Conservation (phyloP, 2,888 invertebrate species). For the Calliopum simillimum region DNA sequence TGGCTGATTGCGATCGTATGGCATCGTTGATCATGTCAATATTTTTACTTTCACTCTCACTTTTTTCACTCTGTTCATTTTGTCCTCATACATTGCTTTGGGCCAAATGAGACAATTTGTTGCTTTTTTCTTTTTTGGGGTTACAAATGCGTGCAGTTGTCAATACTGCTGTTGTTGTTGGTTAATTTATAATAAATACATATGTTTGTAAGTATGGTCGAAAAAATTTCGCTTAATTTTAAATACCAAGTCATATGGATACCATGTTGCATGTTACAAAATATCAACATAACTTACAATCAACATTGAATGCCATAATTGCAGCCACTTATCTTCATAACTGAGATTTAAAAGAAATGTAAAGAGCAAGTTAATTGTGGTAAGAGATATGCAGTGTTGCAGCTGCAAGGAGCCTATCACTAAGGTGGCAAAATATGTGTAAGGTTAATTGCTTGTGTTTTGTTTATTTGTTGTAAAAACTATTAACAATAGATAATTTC, state of each 20-base stretch:
- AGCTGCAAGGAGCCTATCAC: no score
- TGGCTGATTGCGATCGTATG: background rate
- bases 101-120: slow-evolving; percentile 9
- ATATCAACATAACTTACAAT: slow-evolving; percentile 12
- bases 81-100: background rate
- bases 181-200: background rate
- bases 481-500: no score
- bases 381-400: no score
- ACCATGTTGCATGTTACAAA: no score
- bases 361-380: no score
- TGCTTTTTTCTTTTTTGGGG: background rate
- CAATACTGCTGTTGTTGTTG: slow-evolving; percentile 1
- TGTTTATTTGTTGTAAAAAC: no score
- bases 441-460: no score
- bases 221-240: no score
- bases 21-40: slow-evolving; percentile 9
- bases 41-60: slow-evolving; percentile 19
- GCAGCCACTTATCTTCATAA: no score
- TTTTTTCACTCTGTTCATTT: background rate
- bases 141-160: slow-evolving; percentile 4
- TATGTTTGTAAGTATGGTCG: background rate
- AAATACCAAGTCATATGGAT: no score
- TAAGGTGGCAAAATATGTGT: no score
- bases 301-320: background rate
- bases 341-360: no score